These are phyloP conservation scores for Cloeon dipterum DNA, from an alignment of 2,888 invertebrate species.

Conservation along the genomic window DNA sequence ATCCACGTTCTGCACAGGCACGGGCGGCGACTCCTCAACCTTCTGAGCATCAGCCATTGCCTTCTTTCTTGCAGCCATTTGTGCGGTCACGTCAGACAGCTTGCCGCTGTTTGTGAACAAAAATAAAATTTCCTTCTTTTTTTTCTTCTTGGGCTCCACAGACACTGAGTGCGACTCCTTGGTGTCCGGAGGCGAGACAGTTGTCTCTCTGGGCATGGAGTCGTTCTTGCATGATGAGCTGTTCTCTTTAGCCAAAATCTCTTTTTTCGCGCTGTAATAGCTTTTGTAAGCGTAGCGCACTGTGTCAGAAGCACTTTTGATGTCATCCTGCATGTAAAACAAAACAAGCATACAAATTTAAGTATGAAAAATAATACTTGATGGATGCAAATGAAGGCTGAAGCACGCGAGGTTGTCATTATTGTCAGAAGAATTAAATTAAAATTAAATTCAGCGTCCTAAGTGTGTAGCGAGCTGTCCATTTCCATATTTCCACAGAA, in stretches of 20 bases:
- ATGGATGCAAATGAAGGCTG: too few species aligned
- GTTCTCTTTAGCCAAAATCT: constrained; percentile 8
- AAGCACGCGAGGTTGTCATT: too few species aligned
- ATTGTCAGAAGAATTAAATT: too few species aligned
- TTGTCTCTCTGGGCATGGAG: not conserved
- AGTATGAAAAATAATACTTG: constrained; percentile 3
- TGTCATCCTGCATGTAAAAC: constrained; percentile 37
- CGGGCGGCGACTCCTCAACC: not conserved
- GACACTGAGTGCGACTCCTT: not conserved
- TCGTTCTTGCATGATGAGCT: not conserved
- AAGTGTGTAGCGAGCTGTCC: too few species aligned
- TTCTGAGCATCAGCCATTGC: not conserved
- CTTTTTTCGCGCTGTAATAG: constrained; percentile 12
- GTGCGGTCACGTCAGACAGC: not conserved
- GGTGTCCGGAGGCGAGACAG: not conserved
- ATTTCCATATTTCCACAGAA: too few species aligned
- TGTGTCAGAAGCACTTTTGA: constrained; percentile 45
- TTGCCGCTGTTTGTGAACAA: not conserved
- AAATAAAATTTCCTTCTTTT: not conserved
- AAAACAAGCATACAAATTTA: constrained; percentile 3
- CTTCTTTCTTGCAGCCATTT: not conserved
- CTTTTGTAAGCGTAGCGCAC: constrained; percentile 60
- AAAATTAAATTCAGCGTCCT: too few species aligned
- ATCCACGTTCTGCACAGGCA: constrained; percentile 15
- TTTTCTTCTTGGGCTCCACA: not conserved